Evolutionary conservation across 2,888 invertebrate species (phyloP).

Genomic region (Vesta saturnalis): DNA sequence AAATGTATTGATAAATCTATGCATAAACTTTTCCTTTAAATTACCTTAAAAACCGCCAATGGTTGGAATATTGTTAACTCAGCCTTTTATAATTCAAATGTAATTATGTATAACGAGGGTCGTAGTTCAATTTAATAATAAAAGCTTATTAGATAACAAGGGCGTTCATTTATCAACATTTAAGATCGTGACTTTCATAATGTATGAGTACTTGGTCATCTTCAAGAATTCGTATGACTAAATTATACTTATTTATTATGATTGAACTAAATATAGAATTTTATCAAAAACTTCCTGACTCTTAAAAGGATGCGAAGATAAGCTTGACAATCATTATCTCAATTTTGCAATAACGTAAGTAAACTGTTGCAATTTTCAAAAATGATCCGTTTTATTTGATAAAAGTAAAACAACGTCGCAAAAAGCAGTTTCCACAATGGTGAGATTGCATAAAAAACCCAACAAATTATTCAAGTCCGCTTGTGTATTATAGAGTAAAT

Average conservation of each 20-base stretch:
- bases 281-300: slow-evolving; percentile 27
- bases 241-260: too few species aligned
- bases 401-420: too few species aligned
- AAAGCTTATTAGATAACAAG: slow-evolving; percentile 33
- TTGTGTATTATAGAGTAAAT: not conserved
- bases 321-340: not conserved
- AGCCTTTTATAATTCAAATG: not conserved
- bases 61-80: too few species aligned
- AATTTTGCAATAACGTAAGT: not conserved
- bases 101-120: slow-evolving; percentile 20
- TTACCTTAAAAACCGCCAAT: too few species aligned
- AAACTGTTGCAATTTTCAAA: not conserved
- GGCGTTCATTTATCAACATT: slow-evolving; percentile 29
- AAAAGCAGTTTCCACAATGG: too few species aligned
- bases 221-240: slow-evolving; percentile 13
- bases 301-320: too few species aligned
- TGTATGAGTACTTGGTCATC: slow-evolving; percentile 15
- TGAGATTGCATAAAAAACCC: too few species aligned
- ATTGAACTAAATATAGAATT: not conserved
- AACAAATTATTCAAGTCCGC: not conserved
- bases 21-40: too few species aligned
- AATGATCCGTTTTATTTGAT: too few species aligned
- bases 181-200: slow-evolving; percentile 27
- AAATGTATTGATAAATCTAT: not conserved
- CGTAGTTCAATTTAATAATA: slow-evolving; percentile 30